phyloP scores from a whole-genome alignment of 2,797 vertebrate species.

The Pteropus rufus region DNA sequence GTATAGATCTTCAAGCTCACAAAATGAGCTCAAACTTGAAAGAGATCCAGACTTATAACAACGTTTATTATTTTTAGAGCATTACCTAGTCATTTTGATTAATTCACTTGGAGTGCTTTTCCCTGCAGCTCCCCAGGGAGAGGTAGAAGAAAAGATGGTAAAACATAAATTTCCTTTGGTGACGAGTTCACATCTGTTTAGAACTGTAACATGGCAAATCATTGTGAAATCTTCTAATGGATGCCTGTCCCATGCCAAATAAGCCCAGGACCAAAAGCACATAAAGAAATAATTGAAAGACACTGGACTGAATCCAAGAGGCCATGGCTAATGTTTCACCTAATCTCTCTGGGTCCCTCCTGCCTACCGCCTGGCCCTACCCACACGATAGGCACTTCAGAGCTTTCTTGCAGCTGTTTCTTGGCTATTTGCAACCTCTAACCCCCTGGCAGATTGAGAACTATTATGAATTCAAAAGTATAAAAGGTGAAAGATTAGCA shows the following conservation, averaged over 20 bases:
- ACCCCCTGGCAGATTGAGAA: conserved; percentile 52
- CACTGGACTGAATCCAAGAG: conserved; percentile 78
- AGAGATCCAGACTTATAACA: conserved; percentile 71
- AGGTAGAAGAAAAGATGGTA: conserved; percentile 53
- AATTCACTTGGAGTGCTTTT: conserved; percentile 72
- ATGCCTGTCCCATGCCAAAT: conserved; percentile 76
- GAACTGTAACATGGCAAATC: conserved; percentile 78
- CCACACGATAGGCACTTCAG: conserved; percentile 48
- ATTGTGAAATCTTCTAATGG: conserved; percentile 81
- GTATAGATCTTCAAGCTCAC: conserved; percentile 60
- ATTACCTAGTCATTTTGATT: conserved; percentile 74
- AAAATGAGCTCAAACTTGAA: conserved; percentile 73
- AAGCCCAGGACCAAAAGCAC: conserved; percentile 76
- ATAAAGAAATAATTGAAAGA: conserved; percentile 85
- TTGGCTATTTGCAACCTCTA: conserved; percentile 71
- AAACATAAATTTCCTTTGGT: conserved; percentile 74
- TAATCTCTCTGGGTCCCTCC: conserved; percentile 75
- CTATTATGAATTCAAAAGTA: conserved; percentile 43
- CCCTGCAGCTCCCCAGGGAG: conserved; percentile 63
- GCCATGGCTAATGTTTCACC: conserved; percentile 83
- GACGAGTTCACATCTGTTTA: conserved; percentile 79
- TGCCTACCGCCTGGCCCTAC: conserved; percentile 31
- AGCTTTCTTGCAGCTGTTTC: conserved; percentile 63
- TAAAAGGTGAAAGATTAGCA: not conserved
- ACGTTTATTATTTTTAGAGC: conserved; percentile 80